Base-by-base conservation (phyloP, 2,113 vertebrate species). In the Cephalophus harveyi region DNA sequence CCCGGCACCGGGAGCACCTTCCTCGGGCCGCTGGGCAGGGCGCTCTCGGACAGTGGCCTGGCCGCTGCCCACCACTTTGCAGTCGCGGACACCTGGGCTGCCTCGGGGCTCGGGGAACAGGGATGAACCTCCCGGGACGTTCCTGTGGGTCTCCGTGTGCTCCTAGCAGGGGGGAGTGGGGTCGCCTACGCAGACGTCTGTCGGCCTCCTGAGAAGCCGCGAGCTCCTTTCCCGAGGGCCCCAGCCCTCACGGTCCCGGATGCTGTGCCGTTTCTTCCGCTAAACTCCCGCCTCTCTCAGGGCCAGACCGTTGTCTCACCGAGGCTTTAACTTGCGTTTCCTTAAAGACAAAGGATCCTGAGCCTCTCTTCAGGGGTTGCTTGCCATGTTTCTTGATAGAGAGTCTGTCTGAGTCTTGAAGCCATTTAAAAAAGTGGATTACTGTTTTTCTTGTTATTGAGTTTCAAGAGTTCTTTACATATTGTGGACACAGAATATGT, bases 111-210 rank as follows among this genome's bases (percentile, higher is more conserved):
- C 36, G 1, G 82, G 17, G n/a, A 76, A 12, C 40, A 50, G 28
- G 9, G 52, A 13, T 15, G 76, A 79, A 79, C 28, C 30, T 55
- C 46, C 55, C 40, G 12, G 6, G 79, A 50, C 11, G 23, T 50
- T 86, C 81, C 50, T 50, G 50, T 50, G 57, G 30, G 55, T 11
- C 25, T 46, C 25, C 15, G 2, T 40, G 67, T 4, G 1, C 64
- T n/a, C 27, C 25, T 2, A 10, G 25, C 27, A 28, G 48, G 33
- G 50, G 33, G 7, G 0, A 8, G 21, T 23, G 33, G 12, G 21
- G n/a, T 83, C 52, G 5, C 7, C 3, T 7, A 2, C 2, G 27
- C 13, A 46, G 40, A 21, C 0, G 4, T 7, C 17, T 2, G 19
- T n/a, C 28, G 33, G 40, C 59, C 78, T 25, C 27, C 19, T 1